These are phyloP conservation scores for Isaurus tuberculatus DNA, from an alignment of 92 coral and sea anemone genomes.

Conservation along the genomic window DNA sequence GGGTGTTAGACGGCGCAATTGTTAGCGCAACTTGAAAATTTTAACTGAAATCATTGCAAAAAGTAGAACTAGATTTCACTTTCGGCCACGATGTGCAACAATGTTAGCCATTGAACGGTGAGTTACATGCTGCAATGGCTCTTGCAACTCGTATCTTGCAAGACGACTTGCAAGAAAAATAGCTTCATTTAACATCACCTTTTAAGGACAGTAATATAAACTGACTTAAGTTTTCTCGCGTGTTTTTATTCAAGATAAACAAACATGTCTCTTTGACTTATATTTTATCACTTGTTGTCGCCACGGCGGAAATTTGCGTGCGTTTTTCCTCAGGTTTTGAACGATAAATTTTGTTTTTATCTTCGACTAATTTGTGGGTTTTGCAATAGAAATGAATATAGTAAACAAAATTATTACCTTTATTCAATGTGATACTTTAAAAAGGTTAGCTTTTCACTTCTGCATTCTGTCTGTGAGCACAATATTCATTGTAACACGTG, in stretches of 20 bases:
- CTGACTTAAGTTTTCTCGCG: neutral
- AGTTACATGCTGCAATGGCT: too few relatives aligned
- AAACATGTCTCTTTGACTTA: neutral
- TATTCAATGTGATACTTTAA: neutral
- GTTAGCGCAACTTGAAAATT: too few relatives aligned
- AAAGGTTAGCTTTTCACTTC: neutral
- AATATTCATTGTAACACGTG: neutral
- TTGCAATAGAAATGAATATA: neutral
- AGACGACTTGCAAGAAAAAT: neutral
- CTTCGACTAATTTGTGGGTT: neutral
- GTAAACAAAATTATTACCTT: neutral
- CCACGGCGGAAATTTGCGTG: neutral
- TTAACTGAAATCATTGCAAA: too few relatives aligned
- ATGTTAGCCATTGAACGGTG: too few relatives aligned
- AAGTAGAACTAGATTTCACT: too few relatives aligned
- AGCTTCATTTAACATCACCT: too few relatives aligned
- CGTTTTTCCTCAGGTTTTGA: neutral
- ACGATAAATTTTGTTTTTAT: neutral
- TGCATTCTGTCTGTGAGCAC: neutral
- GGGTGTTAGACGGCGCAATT: too few relatives aligned
- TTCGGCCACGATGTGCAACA: too few relatives aligned
- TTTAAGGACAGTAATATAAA: neutral
- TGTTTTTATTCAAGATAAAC: constrained; percentile 9
- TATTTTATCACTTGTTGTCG: constrained; percentile 8
- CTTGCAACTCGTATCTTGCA: neutral